Base-by-base conservation (phyloP, 2,113 vertebrate genomes). In the Psilopsiagon aymara region DNA sequence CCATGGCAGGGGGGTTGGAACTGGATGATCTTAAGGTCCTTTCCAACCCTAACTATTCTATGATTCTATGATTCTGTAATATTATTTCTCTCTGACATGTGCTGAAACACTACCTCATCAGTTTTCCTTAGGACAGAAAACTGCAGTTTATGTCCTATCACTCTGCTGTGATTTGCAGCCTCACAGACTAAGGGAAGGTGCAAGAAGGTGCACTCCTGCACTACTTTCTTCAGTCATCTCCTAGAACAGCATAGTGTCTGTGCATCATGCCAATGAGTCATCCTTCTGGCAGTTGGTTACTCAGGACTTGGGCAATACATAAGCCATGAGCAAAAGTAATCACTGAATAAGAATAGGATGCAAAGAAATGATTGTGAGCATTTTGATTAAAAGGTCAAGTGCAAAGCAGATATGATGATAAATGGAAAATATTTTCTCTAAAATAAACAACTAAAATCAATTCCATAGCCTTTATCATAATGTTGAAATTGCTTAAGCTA, bases 371-470 rank as follows among this genome's bases (percentile, higher is more conserved):
- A 17, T 76, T 79, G 44, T 62, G 53, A 79, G 62, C 0, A 0
- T 80, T 96, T 87, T 87, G 86, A 95, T 95, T 92, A 93, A 94
- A 96, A 96, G 92, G 92, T 96, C 94, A 97, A 95, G 86, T 84
- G 86, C 66, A 79, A 89, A 94, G 71, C n/a, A 84, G 81, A 69
- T 49, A 89, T 35, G 55, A 91, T 73, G 85, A 81, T 60, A 94
- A 74, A 73, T 44, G 17, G 31, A 91, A 94, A 96, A 96, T 96
- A 94, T 91, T 94, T 94, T 79, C 66, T 78, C 33, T 74, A 73
- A 96, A 92, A 94, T 83, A 94, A 94, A 82, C 88, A 88, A 63
- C 43, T 60, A 37, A 91, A 85, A 69, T 79, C 10, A 1, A 64
- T 87, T 90, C 44, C 25, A 16, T 69, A 79, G 52, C 51, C 44